phyloP scores from a whole-genome alignment of 2,888 invertebrate species.

The Scaptomyza cyrtandrae region DNA sequence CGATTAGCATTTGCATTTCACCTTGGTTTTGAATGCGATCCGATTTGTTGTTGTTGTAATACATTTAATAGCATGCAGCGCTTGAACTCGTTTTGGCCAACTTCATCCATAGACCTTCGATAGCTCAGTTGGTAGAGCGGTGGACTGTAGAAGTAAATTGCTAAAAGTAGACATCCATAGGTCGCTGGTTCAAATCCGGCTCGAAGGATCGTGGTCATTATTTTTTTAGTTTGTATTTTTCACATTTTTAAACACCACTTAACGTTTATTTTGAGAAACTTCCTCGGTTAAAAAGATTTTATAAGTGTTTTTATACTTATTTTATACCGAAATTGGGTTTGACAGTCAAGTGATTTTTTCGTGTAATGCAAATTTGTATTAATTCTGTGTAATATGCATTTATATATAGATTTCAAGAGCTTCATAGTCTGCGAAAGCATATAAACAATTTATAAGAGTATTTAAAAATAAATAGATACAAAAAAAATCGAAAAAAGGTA shows the following conservation, averaged over 20 bases:
- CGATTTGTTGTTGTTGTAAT: constrained; percentile 26
- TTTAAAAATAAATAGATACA: neutral
- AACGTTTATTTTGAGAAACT: too few species aligned
- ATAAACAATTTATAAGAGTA: too few species aligned
- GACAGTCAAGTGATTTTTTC: too few species aligned
- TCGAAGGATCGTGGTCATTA: constrained; percentile 63
- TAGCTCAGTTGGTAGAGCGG: constrained; percentile 80
- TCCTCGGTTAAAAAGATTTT: too few species aligned
- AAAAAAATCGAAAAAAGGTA: constrained; percentile 25
- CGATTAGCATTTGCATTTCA: constrained; percentile 54
- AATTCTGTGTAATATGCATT: too few species aligned
- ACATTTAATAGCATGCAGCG: neutral
- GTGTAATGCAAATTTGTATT: too few species aligned
- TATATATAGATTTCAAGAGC: too few species aligned
- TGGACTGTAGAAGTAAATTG: constrained; percentile 65
- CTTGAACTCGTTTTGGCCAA: constrained; percentile 9
- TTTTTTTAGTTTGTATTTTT: constrained; percentile 8
- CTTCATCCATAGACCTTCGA: constrained; percentile 63
- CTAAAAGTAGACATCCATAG: constrained; percentile 69
- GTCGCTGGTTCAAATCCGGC: constrained; percentile 80
- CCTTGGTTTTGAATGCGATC: constrained; percentile 34
- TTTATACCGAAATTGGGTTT: too few species aligned
- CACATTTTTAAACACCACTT: too few species aligned
- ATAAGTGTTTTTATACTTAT: too few species aligned
- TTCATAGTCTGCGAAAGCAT: too few species aligned